Evolutionary conservation across 2,888 invertebrate genomes (phyloP).

Genomic region (Andrena praecox): DNA sequence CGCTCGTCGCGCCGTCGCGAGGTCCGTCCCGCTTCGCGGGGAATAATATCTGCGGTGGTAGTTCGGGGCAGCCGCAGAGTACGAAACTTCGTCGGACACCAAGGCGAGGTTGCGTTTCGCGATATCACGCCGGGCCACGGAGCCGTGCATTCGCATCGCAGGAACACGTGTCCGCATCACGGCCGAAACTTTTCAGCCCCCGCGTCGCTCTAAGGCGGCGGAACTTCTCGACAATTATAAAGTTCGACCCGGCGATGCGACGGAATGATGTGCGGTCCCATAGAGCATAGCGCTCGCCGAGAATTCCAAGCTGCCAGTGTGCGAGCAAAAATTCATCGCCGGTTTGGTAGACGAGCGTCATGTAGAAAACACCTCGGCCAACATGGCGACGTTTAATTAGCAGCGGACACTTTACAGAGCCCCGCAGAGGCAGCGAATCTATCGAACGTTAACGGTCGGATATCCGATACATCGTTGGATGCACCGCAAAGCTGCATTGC

Average conservation of each 20-base stretch:
- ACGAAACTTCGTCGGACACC: slow-evolving; percentile 5
- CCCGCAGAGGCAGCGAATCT: slow-evolving; percentile 60
- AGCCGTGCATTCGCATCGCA: not conserved
- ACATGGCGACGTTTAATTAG: slow-evolving; percentile 67
- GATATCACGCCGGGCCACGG: not conserved
- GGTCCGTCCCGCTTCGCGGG: not conserved
- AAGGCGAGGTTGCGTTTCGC: not conserved
- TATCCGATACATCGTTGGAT: slow-evolving; percentile 66
- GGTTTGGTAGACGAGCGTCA: not conserved
- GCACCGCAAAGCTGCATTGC: slow-evolving; percentile 61
- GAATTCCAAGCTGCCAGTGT: not conserved
- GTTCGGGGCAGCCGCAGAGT: not conserved
- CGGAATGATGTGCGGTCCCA: not conserved
- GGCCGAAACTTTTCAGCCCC: not conserved
- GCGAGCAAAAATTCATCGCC: not conserved
- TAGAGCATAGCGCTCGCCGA: not conserved
- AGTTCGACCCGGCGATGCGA: not conserved
- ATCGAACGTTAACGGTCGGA: slow-evolving; percentile 72
- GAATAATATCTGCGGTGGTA: slow-evolving; percentile 11
- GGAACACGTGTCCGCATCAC: not conserved
- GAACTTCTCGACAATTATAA: slow-evolving; percentile 16
- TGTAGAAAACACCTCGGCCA: slow-evolving; percentile 21
- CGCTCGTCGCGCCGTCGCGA: not conserved
- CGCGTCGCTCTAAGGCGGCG: not conserved
- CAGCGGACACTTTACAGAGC: slow-evolving; percentile 60